A percentile compares a stretch with the other conserved stretches of the same genome.
These are phyloP conservation scores for Halcyon badia DNA, from an alignment of 2,797 vertebrate species.

Conservation along the genomic window DNA sequence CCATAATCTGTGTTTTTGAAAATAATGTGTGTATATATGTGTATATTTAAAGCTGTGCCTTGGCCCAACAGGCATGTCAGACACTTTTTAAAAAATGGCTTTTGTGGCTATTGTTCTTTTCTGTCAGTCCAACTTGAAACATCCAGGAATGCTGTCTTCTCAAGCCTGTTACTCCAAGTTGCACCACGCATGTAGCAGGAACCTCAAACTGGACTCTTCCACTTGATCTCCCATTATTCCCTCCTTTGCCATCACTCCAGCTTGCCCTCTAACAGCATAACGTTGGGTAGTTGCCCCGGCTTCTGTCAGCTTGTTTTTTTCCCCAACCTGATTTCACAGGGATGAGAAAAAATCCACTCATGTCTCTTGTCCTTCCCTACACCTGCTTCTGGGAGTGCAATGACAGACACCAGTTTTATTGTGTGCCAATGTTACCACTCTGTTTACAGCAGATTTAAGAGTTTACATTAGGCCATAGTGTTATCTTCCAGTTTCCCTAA, in stretches of 20 bases:
- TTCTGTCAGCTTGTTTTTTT: not conserved
- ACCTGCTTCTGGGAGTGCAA: not conserved
- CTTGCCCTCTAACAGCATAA: not conserved
- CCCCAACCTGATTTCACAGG: not conserved
- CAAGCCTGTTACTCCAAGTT: not conserved
- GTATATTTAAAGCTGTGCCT: not conserved
- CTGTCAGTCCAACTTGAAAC: not conserved
- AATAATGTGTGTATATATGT: not conserved
- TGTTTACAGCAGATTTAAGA: slow-evolving; percentile 74
- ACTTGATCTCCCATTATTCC: not conserved
- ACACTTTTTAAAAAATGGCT: not conserved
- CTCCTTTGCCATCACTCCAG: not conserved
- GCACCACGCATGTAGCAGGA: fast-evolving
- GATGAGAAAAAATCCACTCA: not conserved
- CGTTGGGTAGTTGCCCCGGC: not conserved
- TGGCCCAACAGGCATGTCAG: not conserved
- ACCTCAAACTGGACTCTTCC: not conserved
- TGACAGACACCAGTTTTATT: slow-evolving; percentile 30
- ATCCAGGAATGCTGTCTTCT: not conserved
- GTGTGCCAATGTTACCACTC: not conserved
- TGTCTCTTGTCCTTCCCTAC: not conserved
- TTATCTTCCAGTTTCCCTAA: slow-evolving; percentile 72
- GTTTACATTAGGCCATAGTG: slow-evolving; percentile 66
- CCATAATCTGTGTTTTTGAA: not conserved
- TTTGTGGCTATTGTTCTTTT: not conserved